Percentiles rank a stretch among this genome's conserved stretches.
phyloP scores from a whole-genome alignment of 2,888 invertebrate species.

The Ectobius pallidus region DNA sequence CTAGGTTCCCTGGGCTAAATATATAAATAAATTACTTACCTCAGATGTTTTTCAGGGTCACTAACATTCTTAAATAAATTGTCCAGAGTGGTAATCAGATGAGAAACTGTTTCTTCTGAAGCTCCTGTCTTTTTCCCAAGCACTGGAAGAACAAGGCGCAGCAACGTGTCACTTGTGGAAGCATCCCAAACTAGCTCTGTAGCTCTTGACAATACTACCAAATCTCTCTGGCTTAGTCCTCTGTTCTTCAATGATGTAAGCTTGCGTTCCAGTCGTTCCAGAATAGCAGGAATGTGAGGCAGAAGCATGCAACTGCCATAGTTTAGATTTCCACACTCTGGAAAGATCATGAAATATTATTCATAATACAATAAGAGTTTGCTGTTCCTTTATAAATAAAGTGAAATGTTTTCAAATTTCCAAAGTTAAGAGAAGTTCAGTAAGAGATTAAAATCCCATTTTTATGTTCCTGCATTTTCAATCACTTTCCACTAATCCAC shows the following conservation, averaged over 20 bases:
- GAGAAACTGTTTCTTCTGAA: conserved; percentile 71
- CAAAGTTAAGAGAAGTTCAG: too few species aligned
- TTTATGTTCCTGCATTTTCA: too few species aligned
- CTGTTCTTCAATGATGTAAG: conserved; percentile 64
- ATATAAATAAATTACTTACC: conserved; percentile 47
- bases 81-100: conserved; percentile 72
- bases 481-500: too few species aligned
- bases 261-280: conserved; percentile 71
- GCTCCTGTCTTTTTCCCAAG: conserved; percentile 67
- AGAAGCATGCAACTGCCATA: conserved; percentile 75
- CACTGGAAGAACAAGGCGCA: conserved; percentile 75
- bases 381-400: background rate
- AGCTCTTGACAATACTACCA: conserved; percentile 75
- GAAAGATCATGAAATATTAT: too few species aligned
- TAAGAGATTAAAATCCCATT: too few species aligned
- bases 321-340: conserved; percentile 61
- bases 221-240: conserved; percentile 70
- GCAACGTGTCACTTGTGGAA: conserved; percentile 69
- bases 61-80: conserved; percentile 75
- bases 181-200: conserved; percentile 76
- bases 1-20: too few species aligned
- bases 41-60: conserved; percentile 69
- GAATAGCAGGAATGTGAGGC: conserved; percentile 73
- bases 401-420: background rate
- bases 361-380: background rate